Evolutionary conservation across 2,888 invertebrate genomes (phyloP), one percentile per base, ranked within the genome.

Genomic region (Ferdinandea cuprea): DNA sequence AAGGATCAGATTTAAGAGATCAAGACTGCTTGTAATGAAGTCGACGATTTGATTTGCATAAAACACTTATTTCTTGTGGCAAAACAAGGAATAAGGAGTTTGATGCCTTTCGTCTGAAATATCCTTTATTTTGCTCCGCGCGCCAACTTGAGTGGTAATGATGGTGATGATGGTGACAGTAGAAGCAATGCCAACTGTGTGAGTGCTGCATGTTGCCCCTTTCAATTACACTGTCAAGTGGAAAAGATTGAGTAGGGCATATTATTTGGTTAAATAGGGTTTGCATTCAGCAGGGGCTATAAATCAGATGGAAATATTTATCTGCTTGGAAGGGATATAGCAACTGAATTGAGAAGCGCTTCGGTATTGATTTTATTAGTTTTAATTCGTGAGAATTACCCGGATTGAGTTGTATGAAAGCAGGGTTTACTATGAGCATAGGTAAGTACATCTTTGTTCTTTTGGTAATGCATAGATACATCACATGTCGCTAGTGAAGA

Each of bases 21-120:
- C 71, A 72, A 77, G 77, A 77, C 72, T 59, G 37, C 72, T 73
- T 78, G 83, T 83, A 83, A 83, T 83, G 83, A 83, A 58, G 30
- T 56, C 61, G 46, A 68, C 77, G 61, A 73, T 68, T 78, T 73
- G 72, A 83, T 77, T 83, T 83, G 83, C 83, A 83, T 83, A 73
- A 83, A 25, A 59, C 58, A 69, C 63, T 63, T 71, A 63, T 80
- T 76, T 73, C 79, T 63, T 61, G 79, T 58, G 69, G 80, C 69
- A 73, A 71, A 54, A 76, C 52, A 69, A 44, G 69, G 63, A 66
- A 56, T 61, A 74, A 76, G 71, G 71, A 48, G 76, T 59, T 76
- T 71, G 52, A 76, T 58, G 35, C 19, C n/a, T 52, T 69, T 63
- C 81, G 69, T 50, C 63, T 74, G 65, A 52, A 40, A 32, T 68